Percentiles rank a stretch among this genome's conserved stretches.
phyloP scores from a whole-genome alignment of 2,797 vertebrate genomes.

The Borostomias antarcticus region DNA sequence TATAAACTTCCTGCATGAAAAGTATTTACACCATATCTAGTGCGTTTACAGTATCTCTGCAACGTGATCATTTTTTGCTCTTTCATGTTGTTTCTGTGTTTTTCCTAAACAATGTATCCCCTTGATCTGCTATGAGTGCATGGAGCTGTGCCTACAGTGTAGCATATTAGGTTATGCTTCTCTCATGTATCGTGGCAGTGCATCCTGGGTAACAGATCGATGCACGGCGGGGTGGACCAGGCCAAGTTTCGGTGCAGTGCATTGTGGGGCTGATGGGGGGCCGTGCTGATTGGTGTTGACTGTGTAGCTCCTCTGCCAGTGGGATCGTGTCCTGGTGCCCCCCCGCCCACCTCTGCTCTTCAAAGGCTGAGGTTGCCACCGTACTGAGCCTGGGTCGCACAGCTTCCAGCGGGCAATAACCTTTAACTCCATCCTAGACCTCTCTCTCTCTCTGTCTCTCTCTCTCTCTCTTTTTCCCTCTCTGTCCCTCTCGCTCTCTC shows the following conservation, averaged over 20 bases:
- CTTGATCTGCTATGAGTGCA: too few species aligned
- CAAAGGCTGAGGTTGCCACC: constrained; percentile 51
- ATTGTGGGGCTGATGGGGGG: too few species aligned
- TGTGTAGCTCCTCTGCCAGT: constrained; percentile 47
- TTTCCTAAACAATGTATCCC: too few species aligned
- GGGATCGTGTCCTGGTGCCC: constrained; percentile 45
- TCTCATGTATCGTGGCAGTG: neutral
- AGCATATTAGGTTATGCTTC: neutral
- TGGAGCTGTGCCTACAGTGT: neutral
- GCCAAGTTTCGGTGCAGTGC: too few species aligned
- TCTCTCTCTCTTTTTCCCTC: constrained; percentile 1
- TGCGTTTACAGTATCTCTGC: neutral
- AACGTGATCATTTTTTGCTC: neutral
- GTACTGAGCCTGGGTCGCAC: constrained; percentile 31
- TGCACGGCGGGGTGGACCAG: too few species aligned
- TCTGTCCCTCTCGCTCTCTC: neutral
- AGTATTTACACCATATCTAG: neutral
- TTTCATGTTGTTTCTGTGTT: neutral
- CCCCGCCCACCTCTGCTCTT: constrained; percentile 48
- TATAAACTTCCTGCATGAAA: neutral
- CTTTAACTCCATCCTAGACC: neutral
- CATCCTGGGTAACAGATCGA: too few species aligned
- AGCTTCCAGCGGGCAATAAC: constrained; percentile 49
- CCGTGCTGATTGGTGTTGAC: constrained; percentile 45
- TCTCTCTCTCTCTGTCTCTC: neutral